A percentile compares a stretch with the other conserved stretches of the same genome.
Conservation (phyloP, 2,888 invertebrate species). For the Chrysopilus asiliformis region DNA sequence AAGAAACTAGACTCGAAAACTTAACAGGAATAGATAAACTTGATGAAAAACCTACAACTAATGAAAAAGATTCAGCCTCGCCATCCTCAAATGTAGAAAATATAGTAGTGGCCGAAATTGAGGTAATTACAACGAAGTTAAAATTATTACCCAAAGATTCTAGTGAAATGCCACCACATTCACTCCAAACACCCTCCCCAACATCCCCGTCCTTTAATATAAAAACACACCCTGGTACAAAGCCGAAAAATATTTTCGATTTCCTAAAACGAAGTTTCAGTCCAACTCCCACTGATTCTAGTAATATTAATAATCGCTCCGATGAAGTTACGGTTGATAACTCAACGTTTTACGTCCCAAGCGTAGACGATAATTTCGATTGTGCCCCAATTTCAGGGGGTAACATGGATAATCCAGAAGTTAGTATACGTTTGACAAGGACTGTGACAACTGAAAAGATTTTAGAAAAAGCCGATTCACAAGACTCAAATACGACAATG, state of each 20-base stretch:
- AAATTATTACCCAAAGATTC: slow-evolving; percentile 28
- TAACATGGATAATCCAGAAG: slow-evolving; percentile 21
- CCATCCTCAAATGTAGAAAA: not conserved
- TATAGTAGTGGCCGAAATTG: slow-evolving; percentile 25
- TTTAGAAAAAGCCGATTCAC: slow-evolving; percentile 24
- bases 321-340: slow-evolving; percentile 22
- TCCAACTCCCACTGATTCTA: slow-evolving; percentile 1
- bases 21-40: no score
- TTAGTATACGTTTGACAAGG: slow-evolving; percentile 30
- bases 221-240: slow-evolving; percentile 15
- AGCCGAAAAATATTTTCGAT: slow-evolving; percentile 35
- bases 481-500: slow-evolving; percentile 22
- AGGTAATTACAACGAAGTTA: slow-evolving; percentile 30
- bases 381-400: not conserved
- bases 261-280: slow-evolving; percentile 34
- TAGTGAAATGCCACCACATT: slow-evolving; percentile 21
- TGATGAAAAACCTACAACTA: not conserved
- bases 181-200: slow-evolving; percentile 13
- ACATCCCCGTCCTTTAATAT: slow-evolving; percentile 13
- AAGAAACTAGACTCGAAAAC: no score
- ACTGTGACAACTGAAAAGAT: slow-evolving; percentile 30
- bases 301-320: not conserved
- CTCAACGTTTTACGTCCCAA: slow-evolving; percentile 30
- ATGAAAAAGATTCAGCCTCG: not conserved
- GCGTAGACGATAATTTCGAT: not conserved